phyloP scores from a whole-genome alignment of 2,888 invertebrate species.

The Neria commutata region DNA sequence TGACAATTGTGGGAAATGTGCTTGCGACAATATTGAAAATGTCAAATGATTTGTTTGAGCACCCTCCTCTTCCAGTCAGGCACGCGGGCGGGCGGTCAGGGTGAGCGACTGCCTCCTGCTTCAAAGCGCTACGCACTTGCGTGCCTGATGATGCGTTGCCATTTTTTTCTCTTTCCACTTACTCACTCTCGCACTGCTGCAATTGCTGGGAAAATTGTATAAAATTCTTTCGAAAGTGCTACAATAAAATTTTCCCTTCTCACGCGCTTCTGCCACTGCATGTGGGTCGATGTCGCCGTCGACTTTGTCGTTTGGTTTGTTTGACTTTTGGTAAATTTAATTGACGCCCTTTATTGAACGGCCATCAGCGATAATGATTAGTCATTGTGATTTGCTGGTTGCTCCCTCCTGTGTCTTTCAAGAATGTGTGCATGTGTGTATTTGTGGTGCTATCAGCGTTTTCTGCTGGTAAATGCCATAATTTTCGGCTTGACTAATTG shows the following conservation, averaged over 20 bases:
- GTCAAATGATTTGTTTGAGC: neutral
- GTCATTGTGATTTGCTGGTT: slow-evolving; percentile 43
- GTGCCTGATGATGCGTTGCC: neutral
- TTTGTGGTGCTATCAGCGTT: neutral
- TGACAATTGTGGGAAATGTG: slow-evolving; percentile 6
- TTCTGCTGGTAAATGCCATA: neutral
- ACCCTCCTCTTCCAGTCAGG: neutral
- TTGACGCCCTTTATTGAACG: slow-evolving; percentile 25
- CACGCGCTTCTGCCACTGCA: neutral
- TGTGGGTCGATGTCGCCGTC: neutral
- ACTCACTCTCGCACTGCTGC: neutral
- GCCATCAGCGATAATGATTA: slow-evolving; percentile 51
- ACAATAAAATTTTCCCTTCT: neutral
- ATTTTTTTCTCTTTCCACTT: too few species aligned
- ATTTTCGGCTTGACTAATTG: neutral
- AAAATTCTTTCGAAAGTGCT: neutral
- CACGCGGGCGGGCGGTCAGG: too few species aligned
- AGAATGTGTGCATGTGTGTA: too few species aligned
- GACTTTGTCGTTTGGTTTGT: neutral
- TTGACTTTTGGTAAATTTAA: neutral
- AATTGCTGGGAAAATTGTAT: neutral
- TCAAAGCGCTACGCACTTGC: neutral
- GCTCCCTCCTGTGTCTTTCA: too few species aligned
- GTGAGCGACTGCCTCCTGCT: neutral
- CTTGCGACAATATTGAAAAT: neutral